Base-by-base conservation (phyloP, 2,113 vertebrate genomes). In the Chloroceryle aenea region DNA sequence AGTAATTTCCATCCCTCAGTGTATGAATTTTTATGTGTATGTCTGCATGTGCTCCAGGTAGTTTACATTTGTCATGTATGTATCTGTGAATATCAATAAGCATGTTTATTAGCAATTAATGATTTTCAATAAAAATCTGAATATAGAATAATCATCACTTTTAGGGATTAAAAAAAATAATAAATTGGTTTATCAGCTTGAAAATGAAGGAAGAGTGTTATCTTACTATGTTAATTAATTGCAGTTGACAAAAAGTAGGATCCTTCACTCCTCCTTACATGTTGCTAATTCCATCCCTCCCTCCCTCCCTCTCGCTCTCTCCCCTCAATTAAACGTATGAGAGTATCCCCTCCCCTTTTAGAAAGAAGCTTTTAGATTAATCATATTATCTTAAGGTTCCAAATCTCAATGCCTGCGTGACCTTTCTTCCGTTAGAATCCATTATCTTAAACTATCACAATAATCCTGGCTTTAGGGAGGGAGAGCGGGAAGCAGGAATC, bases 401-500 rank as follows among this genome's bases (percentile, higher is more conserved):
- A 98, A 99, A 99, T 99, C 99, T 99, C 98, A 97, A 98, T 98
- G 98, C 98, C 98, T 98, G 98, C 94, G 83, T 99, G 99, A 99
- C 99, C 99, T 99, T 99, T 98, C 99, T 99, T 99, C 99, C 98
- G 98, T 99, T 99, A 99, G 99, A 99, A 99, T 99, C 99, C 99
- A 99, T 99, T 99, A 99, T 99, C 99, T 99, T 99, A 99, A 99
- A 99, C 99, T 99, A 99, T 99, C 99, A 99, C 99, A 98, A 99
- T 99, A 99, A 99, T 99, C 99, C 99, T 99, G 99, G 99, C 99
- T 99, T 99, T 99, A 98, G 99, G 99, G 99, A 99, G 98, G 98
- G 98, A 99, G 98, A 95, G 98, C 98, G 98, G 98, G 98, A 99
- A 99, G 98, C 98, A 98, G 98, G 99, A 99, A 99, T 99, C 99